Conservation (phyloP, 2,113 vertebrate genomes). For the Ceyx melanurus region DNA sequence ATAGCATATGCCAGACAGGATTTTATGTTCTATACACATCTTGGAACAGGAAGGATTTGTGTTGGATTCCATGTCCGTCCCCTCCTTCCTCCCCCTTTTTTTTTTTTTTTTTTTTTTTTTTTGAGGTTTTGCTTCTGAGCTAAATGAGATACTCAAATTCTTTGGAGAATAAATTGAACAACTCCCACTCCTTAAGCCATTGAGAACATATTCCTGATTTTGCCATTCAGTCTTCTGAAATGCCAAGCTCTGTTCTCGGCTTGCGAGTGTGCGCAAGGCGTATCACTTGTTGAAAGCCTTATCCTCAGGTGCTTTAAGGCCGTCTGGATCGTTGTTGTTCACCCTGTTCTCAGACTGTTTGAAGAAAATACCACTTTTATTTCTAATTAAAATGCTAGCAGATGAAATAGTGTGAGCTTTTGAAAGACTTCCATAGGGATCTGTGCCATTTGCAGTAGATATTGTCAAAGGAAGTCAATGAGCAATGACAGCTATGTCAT, state of each 20-base stretch:
- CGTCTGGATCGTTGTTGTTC: background rate
- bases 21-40: background rate
- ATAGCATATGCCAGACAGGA: background rate
- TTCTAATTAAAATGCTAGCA: slow-evolving; percentile 30
- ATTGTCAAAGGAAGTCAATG: slow-evolving; percentile 17
- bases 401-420: slow-evolving; percentile 16
- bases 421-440: background rate
- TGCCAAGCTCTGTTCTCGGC: rapidly evolving
- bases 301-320: background rate
- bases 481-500: slow-evolving; percentile 24
- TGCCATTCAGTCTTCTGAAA: background rate
- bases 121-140: background rate
- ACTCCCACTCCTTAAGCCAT: background rate
- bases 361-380: slow-evolving; percentile 28
- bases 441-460: slow-evolving; percentile 14
- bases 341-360: background rate
- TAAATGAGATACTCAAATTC: background rate
- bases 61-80: too few relatives aligned
- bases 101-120: too few relatives aligned
- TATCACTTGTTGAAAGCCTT: background rate
- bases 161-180: background rate
- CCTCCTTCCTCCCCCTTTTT: too few relatives aligned
- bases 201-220: background rate
- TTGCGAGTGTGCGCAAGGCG: background rate
- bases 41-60: background rate